These are phyloP conservation scores for Hylaeus volcanicus DNA, from an alignment of 1,140 invertebrate species.

Conservation along the genomic window DNA sequence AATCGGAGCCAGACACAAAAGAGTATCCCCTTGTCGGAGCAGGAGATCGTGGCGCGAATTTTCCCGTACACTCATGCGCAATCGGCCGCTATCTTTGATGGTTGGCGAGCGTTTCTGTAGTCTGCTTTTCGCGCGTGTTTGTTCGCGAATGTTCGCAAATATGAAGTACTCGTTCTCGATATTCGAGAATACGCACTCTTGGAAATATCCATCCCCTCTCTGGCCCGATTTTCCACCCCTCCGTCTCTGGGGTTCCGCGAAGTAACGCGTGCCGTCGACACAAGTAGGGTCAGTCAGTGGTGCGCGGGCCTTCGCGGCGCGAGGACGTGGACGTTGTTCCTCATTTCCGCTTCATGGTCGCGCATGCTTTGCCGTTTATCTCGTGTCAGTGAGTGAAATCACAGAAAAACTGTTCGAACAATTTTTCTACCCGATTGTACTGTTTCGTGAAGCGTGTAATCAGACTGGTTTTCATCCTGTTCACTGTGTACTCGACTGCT, in stretches of 20 bases:
- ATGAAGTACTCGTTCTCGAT: background rate
- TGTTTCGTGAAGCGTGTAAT: background rate
- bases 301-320: constrained; percentile 75
- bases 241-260: background rate
- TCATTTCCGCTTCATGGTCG: background rate
- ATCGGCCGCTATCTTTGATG: too few species aligned
- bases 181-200: constrained; percentile 3
- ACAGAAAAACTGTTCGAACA: background rate
- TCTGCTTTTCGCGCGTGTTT: too few species aligned
- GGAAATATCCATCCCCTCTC: constrained; percentile 3
- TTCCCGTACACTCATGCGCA: too few species aligned
- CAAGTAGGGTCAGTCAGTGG: constrained; percentile 71
- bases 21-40: too few species aligned
- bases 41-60: too few species aligned
- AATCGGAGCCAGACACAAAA: too few species aligned
- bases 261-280: constrained; percentile 40
- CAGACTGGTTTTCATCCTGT: too few species aligned
- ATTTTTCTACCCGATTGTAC: background rate
- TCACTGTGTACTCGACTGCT: too few species aligned
- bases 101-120: background rate
- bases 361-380: constrained; percentile 2
- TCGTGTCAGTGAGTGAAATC: constrained; percentile 26
- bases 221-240: background rate
- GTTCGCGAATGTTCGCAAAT: background rate
- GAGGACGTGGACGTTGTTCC: constrained; percentile 62